phyloP scores from a whole-genome alignment of 53 echinoderm and acorn worm species.

The Zoroaster sp. region DNA sequence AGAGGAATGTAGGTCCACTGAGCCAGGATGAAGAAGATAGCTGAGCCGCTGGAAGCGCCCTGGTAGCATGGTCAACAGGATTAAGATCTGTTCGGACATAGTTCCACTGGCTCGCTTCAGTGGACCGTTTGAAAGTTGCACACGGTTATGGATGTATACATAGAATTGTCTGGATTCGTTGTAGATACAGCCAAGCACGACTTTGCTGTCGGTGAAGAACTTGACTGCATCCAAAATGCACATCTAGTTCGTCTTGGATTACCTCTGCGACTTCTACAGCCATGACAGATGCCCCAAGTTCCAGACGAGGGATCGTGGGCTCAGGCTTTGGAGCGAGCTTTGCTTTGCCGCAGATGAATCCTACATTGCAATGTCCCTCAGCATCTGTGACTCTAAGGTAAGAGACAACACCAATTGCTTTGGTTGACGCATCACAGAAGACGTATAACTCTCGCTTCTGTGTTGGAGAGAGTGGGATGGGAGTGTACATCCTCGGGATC shows the following conservation, averaged over 20 bases:
- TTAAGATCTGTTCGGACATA: too few relatives aligned
- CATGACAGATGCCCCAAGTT: slow-evolving; percentile 61
- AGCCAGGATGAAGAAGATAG: slow-evolving; percentile 3
- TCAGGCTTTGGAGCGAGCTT: slow-evolving; percentile 36
- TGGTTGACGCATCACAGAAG: slow-evolving; percentile 37
- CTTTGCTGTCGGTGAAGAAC: slow-evolving; percentile 48
- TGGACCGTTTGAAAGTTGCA: slow-evolving; percentile 39
- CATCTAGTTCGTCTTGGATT: slow-evolving; percentile 1
- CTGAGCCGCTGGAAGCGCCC: neutral
- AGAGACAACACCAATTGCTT: slow-evolving; percentile 47
- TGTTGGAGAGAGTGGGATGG: neutral
- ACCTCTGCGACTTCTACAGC: slow-evolving; percentile 32
- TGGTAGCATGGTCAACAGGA: too few relatives aligned
- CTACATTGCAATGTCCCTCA: slow-evolving; percentile 19
- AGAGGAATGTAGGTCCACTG: slow-evolving; percentile 16
- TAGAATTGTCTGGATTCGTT: slow-evolving; percentile 63
- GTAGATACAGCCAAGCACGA: slow-evolving; percentile 55
- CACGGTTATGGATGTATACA: slow-evolving; percentile 59
- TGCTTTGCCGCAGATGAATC: slow-evolving; percentile 49
- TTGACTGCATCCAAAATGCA: slow-evolving; percentile 1
- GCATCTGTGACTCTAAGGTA: slow-evolving; percentile 23
- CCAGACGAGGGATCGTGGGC: slow-evolving; percentile 58
- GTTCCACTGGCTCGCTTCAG: too few relatives aligned
- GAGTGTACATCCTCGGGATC: neutral
- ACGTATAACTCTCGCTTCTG: slow-evolving; percentile 2